Percentiles rank a stretch among this genome's conserved stretches.
These are phyloP conservation scores for Melospiza georgiana DNA, from an alignment of 2,113 vertebrate genomes.

Conservation along the genomic window DNA sequence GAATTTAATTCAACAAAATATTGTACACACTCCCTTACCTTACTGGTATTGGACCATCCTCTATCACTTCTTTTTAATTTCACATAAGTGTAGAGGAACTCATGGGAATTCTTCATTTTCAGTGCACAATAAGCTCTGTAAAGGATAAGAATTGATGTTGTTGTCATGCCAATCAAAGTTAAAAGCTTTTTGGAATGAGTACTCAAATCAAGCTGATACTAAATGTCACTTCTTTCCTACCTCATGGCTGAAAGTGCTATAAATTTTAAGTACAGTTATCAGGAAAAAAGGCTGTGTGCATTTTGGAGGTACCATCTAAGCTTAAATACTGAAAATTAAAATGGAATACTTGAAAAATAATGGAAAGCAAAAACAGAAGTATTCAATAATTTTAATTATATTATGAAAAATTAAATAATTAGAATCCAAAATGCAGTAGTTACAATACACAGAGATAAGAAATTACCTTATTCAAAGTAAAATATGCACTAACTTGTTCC, in stretches of 20 bases:
- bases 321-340: neutral
- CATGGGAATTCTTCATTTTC: neutral
- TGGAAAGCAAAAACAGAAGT: neutral
- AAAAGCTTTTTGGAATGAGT: constrained; percentile 16
- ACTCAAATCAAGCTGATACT: neutral
- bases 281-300: neutral
- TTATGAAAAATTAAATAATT: neutral
- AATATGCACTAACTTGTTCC: neutral
- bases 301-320: neutral
- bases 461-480: neutral
- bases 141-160: neutral
- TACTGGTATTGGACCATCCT: neutral
- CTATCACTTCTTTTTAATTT: neutral
- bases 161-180: neutral
- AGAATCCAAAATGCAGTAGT: neutral
- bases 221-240: constrained; percentile 14
- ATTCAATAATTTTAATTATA: neutral
- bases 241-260: neutral
- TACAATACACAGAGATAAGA: neutral
- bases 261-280: constrained; percentile 27
- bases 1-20: neutral
- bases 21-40: neutral
- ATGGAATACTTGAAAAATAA: neutral
- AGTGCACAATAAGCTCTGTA: neutral
- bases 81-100: neutral